Evolutionary conservation across 30 jellyfish, hydroid and myxozoan genomes (phyloP).

Genomic region (Aurelia sp.): DNA sequence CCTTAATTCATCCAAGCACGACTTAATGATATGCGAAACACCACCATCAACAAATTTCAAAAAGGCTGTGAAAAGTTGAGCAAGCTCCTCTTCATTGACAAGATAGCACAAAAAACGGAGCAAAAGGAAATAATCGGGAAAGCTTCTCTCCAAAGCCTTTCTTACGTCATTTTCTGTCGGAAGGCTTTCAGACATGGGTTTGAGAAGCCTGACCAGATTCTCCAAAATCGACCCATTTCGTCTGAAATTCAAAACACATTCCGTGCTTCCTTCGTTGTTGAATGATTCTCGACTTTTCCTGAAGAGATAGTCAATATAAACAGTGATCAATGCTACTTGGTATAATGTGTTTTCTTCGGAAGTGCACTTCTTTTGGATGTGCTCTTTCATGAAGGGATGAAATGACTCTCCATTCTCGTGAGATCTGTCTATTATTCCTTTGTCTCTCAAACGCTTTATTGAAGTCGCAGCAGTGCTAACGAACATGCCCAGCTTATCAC

Average conservation of each 20-base stretch:
- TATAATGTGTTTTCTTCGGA: background rate
- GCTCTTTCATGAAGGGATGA: background rate
- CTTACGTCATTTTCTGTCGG: background rate
- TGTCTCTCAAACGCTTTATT: constrained; percentile 1
- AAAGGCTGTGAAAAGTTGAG: background rate
- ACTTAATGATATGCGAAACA: background rate
- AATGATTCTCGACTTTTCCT: background rate
- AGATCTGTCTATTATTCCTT: background rate
- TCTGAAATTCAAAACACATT: background rate
- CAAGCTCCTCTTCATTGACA: background rate
- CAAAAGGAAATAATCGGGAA: background rate
- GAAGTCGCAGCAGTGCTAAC: background rate
- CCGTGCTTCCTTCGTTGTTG: background rate
- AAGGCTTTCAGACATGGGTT: background rate
- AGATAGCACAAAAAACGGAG: background rate
- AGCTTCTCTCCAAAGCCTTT: background rate
- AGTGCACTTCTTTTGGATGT: background rate
- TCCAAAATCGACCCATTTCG: background rate
- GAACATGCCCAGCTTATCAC: background rate
- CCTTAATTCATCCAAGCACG: background rate
- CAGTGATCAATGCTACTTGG: background rate
- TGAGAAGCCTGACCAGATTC: background rate
- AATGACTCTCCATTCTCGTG: background rate
- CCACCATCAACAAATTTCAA: background rate
- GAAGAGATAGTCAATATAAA: background rate